phyloP scores from a whole-genome alignment of 2,797 vertebrate species.

The Acanthis flammea region DNA sequence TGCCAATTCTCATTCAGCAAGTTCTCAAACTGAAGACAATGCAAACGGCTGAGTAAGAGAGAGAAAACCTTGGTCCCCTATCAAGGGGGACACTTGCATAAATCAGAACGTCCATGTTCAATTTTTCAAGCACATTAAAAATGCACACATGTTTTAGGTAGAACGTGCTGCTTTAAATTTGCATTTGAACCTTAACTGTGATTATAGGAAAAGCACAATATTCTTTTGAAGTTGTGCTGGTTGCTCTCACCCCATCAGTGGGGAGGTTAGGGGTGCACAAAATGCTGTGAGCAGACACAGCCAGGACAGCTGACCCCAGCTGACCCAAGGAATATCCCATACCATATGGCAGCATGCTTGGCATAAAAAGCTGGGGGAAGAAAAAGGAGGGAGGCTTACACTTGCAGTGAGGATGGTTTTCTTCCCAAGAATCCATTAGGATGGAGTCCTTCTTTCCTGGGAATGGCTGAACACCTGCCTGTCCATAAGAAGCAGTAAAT shows the following conservation, averaged over 20 bases:
- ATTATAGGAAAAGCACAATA: not conserved
- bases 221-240: not conserved
- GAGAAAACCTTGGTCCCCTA: not conserved
- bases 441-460: not conserved
- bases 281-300: not conserved
- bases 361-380: not conserved
- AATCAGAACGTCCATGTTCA: not conserved
- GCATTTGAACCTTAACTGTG: not conserved
- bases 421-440: not conserved
- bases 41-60: not conserved
- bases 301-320: not conserved
- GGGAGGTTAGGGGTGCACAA: not conserved
- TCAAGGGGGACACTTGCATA: not conserved
- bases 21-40: not conserved
- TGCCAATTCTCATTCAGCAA: not conserved
- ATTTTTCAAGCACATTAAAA: not conserved
- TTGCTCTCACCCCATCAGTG: not conserved
- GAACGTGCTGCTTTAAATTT: not conserved
- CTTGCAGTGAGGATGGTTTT: not conserved
- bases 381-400: not conserved
- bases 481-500: not conserved
- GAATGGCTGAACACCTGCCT: not conserved
- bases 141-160: not conserved
- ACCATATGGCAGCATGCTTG: not conserved
- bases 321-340: not conserved